phyloP scores from a whole-genome alignment of 2,888 invertebrate genomes.

The Nephrotoma appendiculata region DNA sequence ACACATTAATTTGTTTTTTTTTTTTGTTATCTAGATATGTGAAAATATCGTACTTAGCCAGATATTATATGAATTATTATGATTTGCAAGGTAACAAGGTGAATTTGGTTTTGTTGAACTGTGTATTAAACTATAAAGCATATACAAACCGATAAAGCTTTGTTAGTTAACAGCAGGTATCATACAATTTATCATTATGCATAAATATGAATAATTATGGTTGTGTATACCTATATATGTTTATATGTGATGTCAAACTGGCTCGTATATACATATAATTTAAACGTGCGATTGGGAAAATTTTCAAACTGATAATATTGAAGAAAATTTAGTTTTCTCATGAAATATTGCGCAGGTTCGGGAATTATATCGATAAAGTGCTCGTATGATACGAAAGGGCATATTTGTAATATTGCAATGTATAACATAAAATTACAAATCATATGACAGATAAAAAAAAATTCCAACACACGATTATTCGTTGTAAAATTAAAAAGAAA shows the following conservation, averaged over 20 bases:
- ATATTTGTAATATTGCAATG: neutral
- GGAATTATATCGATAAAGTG: neutral
- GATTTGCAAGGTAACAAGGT: neutral
- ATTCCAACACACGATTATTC: neutral
- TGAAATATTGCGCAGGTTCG: neutral
- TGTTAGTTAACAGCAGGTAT: neutral
- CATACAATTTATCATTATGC: neutral
- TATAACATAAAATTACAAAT: neutral
- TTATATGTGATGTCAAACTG: neutral
- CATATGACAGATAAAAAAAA: neutral
- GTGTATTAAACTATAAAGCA: neutral
- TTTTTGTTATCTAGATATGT: neutral
- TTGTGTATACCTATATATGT: neutral
- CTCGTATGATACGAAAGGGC: neutral
- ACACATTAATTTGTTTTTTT: neutral
- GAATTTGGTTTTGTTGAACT: neutral
- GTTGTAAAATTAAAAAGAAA: neutral
- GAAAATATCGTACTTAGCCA: neutral
- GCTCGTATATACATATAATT: neutral
- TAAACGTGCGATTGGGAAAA: neutral
- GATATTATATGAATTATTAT: neutral
- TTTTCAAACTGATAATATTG: neutral
- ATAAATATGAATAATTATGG: neutral
- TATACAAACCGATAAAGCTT: neutral
- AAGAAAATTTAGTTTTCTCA: neutral